Conservation (phyloP, 2,797 vertebrate genomes). For the Bovichtus diacanthus region DNA sequence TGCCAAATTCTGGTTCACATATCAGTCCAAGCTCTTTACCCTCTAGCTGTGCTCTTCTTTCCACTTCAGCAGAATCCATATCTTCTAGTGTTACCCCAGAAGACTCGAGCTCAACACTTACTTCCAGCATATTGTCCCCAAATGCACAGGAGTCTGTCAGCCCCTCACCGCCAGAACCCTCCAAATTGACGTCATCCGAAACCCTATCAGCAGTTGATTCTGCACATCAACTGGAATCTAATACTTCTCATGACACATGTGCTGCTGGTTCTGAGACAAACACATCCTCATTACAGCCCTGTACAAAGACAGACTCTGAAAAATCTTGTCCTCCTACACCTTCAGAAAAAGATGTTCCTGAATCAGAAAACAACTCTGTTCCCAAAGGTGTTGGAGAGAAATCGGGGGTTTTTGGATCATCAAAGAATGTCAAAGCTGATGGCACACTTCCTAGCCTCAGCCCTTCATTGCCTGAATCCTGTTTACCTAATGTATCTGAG, state of each 20-base stretch:
- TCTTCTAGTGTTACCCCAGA: background rate
- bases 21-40: background rate
- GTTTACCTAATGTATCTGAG: constrained; percentile 15
- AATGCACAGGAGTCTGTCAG: constrained; percentile 15
- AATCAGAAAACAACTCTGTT: constrained; percentile 24
- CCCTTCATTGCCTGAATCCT: constrained; percentile 1
- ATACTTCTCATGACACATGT: constrained; percentile 19
- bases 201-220: constrained; percentile 14
- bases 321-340: constrained; percentile 13
- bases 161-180: constrained; percentile 6
- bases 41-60: constrained; percentile 2
- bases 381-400: constrained; percentile 20
- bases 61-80: background rate
- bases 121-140: background rate
- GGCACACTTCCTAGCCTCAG: background rate
- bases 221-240: constrained; percentile 5
- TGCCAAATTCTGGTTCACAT: constrained; percentile 20
- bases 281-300: constrained; percentile 12
- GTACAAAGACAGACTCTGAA: constrained; percentile 1
- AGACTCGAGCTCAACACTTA: constrained; percentile 11
- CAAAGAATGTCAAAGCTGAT: constrained; percentile 26
- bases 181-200: background rate
- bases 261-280: constrained; percentile 25
- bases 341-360: constrained; percentile 22
- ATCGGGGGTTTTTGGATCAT: constrained; percentile 7